Percentiles rank a stretch among this genome's conserved stretches.
phyloP scores from a whole-genome alignment of 2,888 invertebrate species.

The Theretra japonica region DNA sequence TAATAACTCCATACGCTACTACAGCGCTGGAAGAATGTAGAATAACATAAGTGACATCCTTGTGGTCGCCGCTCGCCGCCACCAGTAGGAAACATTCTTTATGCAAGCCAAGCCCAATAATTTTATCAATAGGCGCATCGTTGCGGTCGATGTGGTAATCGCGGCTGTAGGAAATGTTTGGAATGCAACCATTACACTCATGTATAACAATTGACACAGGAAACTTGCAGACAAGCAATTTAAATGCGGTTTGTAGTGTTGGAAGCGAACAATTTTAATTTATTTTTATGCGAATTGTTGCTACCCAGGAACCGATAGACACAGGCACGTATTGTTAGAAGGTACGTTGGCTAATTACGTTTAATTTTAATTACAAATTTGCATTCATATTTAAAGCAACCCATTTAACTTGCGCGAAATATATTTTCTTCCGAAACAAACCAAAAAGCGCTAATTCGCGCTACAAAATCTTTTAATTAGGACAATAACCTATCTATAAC shows the following conservation, averaged over 20 bases:
- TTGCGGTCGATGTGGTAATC: conserved; percentile 75
- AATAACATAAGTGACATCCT: conserved; percentile 63
- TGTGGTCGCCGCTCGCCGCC: conserved; percentile 60
- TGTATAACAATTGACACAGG: conserved; percentile 59
- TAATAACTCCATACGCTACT: conserved; percentile 74
- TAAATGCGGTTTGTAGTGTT: conserved; percentile 29
- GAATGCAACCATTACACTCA: conserved; percentile 52
- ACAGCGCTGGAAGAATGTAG: conserved; percentile 48
- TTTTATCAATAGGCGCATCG: conserved; percentile 76
- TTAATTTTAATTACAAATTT: not conserved
- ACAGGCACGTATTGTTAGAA: not conserved
- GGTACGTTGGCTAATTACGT: not conserved
- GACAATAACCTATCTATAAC: no score
- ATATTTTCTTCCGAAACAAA: no score
- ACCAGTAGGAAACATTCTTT: conserved; percentile 61
- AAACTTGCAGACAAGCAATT: conserved; percentile 39
- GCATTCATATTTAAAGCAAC: not conserved
- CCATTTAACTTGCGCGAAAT: not conserved
- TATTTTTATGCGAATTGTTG: conserved; percentile 1
- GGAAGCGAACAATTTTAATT: conserved; percentile 20
- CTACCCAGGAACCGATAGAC: not conserved
- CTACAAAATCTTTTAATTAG: no score
- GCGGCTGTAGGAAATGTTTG: conserved; percentile 62
- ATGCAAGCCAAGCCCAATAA: conserved; percentile 61
- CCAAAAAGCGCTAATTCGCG: no score